Conservation (phyloP, 2,797 vertebrate genomes). For the Fistularia tabacaria region DNA sequence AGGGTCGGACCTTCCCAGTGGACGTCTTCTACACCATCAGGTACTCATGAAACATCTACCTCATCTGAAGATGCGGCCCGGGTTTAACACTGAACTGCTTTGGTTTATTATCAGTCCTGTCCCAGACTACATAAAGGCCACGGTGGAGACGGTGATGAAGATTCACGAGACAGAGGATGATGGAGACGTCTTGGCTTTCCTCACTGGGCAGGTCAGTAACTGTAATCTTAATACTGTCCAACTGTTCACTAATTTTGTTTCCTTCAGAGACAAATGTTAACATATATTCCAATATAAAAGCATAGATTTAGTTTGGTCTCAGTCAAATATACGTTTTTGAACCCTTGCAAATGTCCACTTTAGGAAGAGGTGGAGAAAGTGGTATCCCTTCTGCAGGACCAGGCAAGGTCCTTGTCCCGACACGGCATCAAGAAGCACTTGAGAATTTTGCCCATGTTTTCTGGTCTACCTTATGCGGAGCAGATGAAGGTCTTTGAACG, state of each 20-base stretch:
- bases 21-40: conserved; percentile 97
- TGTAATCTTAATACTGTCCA: neutral
- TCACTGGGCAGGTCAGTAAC: conserved; percentile 91
- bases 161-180: conserved; percentile 95
- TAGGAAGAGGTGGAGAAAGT: conserved; percentile 98
- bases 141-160: conserved; percentile 95
- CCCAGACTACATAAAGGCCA: conserved; percentile 96
- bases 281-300: too few species aligned
- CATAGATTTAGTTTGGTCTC: neutral
- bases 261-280: neutral
- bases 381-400: conserved; percentile 89
- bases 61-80: neutral
- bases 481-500: conserved; percentile 97
- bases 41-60: conserved; percentile 58
- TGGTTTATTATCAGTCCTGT: conserved; percentile 80
- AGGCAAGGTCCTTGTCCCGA: conserved; percentile 87
- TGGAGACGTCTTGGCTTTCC: conserved; percentile 92
- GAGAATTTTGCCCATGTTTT: conserved; percentile 93
- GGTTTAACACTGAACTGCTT: neutral
- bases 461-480: conserved; percentile 88
- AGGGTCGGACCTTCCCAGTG: conserved; percentile 93
- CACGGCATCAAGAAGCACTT: conserved; percentile 94
- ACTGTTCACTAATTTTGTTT: neutral
- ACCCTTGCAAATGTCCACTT: neutral
- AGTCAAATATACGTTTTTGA: neutral